phyloP scores from a whole-genome alignment of 2,797 vertebrate genomes.

The Stomatorhinus walkeri region DNA sequence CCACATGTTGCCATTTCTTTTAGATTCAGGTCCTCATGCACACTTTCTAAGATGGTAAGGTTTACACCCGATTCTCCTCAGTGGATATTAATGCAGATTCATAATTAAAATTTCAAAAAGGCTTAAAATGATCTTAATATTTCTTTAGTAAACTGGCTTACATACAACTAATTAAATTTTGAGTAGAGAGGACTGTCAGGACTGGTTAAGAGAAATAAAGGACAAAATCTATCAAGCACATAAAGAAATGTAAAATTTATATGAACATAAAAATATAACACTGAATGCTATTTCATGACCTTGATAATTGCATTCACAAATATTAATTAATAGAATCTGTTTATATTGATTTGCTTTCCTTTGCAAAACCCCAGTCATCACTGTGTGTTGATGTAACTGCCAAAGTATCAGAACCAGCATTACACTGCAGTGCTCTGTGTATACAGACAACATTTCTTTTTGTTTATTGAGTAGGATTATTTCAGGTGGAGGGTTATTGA shows the following conservation, averaged over 20 bases:
- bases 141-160: background rate
- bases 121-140: background rate
- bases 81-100: background rate
- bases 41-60: constrained; percentile 30
- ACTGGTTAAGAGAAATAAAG: background rate
- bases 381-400: background rate
- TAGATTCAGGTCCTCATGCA: constrained; percentile 7
- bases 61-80: background rate
- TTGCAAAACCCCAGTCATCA: background rate
- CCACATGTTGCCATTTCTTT: background rate
- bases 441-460: background rate
- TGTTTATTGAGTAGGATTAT: background rate
- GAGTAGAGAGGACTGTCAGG: background rate
- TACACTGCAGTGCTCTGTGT: background rate
- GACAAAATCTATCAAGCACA: background rate
- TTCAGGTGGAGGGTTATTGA: background rate
- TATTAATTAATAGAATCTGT: background rate
- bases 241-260: background rate
- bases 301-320: background rate
- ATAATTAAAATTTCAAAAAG: background rate
- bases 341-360: background rate
- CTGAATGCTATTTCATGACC: background rate
- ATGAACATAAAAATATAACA: background rate
- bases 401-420: background rate
- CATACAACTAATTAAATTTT: background rate